Conservation (phyloP, 2,888 invertebrate genomes). For the Siphonodentalium dalli region DNA sequence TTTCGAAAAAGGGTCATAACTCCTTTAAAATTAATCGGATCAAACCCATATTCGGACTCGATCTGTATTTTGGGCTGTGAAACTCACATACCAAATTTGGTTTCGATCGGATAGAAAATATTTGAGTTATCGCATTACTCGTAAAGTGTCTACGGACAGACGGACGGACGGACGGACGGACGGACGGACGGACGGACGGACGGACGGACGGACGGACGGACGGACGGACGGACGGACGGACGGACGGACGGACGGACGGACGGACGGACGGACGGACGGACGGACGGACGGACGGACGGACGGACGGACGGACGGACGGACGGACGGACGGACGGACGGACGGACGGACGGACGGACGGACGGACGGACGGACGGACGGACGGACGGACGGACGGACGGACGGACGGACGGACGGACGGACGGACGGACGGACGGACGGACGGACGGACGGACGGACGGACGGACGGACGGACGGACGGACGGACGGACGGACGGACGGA, state of each 20-base stretch:
- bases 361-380: conserved; percentile 5
- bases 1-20: too few species aligned
- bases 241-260: conserved; percentile 12
- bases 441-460: conserved; percentile 5
- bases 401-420: conserved; percentile 5
- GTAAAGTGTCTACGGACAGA: too few species aligned
- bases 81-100: too few species aligned
- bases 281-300: conserved; percentile 10
- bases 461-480: conserved; percentile 7
- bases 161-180: too few species aligned
- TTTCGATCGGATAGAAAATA: too few species aligned
- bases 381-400: conserved; percentile 5
- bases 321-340: conserved; percentile 7
- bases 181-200: conserved; percentile 12
- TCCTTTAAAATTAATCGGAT: too few species aligned
- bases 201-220: conserved; percentile 12
- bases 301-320: conserved; percentile 7
- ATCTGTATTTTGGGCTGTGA: too few species aligned
- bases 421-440: conserved; percentile 5
- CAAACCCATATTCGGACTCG: too few species aligned
- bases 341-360: conserved; percentile 5
- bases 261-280: conserved; percentile 12
- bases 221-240: conserved; percentile 12
- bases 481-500: conserved; percentile 5
- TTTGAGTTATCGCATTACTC: too few species aligned